Conservation (phyloP, 2,113 vertebrate genomes). For the Forbesichthys agassizii region DNA sequence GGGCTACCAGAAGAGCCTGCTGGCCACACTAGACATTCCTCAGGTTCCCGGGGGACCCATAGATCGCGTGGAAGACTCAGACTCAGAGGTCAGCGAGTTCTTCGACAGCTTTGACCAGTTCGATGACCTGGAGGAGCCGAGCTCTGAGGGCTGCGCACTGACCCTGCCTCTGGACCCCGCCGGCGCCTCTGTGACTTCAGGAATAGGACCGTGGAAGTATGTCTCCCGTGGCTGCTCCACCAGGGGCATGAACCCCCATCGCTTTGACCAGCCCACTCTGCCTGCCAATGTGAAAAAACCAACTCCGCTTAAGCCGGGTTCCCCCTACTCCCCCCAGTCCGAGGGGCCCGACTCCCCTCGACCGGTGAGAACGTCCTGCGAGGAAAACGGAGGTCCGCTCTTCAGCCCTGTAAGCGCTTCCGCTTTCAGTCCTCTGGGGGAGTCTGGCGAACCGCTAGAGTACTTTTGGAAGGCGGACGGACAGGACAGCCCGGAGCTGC, state of each 20-base stretch:
- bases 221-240: conserved; percentile 70
- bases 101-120: conserved; percentile 99
- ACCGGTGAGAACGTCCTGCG: conserved; percentile 79
- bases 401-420: conserved; percentile 93
- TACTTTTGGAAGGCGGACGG: conserved; percentile 81
- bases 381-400: conserved; percentile 82
- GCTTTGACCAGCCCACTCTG: conserved; percentile 86
- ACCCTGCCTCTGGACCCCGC: conserved; percentile 73
- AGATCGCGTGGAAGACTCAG: conserved; percentile 94
- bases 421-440: conserved; percentile 90
- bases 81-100: conserved; percentile 98
- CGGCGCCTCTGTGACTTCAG: conserved; percentile 54
- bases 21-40: conserved; percentile 92
- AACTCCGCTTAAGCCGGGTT: conserved; percentile 91
- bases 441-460: conserved; percentile 78
- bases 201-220: conserved; percentile 74
- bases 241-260: conserved; percentile 90
- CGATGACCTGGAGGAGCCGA: conserved; percentile 85
- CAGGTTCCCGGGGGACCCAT: conserved; percentile 89
- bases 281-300: conserved; percentile 93
- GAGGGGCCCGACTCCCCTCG: conserved; percentile 88
- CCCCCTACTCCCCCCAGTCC: conserved; percentile 77
- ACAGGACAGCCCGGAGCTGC: conserved; percentile 64
- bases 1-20: conserved; percentile 95
- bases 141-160: conserved; percentile 63